phyloP scores from a whole-genome alignment of 1,140 invertebrate genomes.

The Holcopasites calliopsidis region DNA sequence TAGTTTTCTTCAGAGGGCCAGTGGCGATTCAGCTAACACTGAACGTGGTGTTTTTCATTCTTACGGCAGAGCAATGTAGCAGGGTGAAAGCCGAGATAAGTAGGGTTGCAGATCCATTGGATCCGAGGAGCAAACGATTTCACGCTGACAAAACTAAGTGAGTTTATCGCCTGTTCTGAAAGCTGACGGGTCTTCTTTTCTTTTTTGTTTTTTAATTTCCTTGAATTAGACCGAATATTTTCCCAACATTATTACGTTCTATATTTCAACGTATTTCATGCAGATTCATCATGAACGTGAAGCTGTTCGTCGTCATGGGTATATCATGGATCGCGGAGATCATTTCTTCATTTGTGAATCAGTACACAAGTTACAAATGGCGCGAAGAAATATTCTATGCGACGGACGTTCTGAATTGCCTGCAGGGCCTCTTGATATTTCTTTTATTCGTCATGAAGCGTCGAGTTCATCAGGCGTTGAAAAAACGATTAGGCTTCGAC shows the following conservation, averaged over 20 bases:
- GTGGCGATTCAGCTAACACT: slow-evolving; percentile 82
- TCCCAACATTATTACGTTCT: too few relatives aligned
- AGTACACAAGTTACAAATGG: slow-evolving; percentile 47
- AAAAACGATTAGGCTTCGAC: slow-evolving; percentile 44
- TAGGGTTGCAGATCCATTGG: slow-evolving; percentile 80
- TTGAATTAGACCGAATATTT: too few relatives aligned
- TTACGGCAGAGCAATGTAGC: slow-evolving; percentile 84
- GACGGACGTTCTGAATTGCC: slow-evolving; percentile 82
- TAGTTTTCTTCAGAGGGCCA: slow-evolving; percentile 84
- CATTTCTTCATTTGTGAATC: slow-evolving; percentile 77
- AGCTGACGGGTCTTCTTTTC: background rate
- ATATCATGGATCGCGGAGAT: slow-evolving; percentile 86
- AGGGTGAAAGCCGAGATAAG: slow-evolving; percentile 86
- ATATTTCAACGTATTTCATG: too few relatives aligned
- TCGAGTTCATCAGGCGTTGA: slow-evolving; percentile 77
- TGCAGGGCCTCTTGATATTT: slow-evolving; percentile 84
- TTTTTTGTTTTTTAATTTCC: background rate
- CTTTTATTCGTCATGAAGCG: slow-evolving; percentile 83
- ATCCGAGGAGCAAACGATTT: slow-evolving; percentile 79
- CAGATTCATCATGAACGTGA: slow-evolving; percentile 85
- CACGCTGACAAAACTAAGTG: slow-evolving; percentile 84
- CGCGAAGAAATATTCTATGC: slow-evolving; percentile 68
- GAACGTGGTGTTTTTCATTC: slow-evolving; percentile 84
- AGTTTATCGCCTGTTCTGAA: slow-evolving; percentile 59
- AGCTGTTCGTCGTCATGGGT: slow-evolving; percentile 88